Percentiles rank a stretch among this genome's conserved stretches.
These are phyloP conservation scores for Xiphophorus hellerii DNA, from an alignment of 2,113 vertebrate genomes.

Conservation along the genomic window DNA sequence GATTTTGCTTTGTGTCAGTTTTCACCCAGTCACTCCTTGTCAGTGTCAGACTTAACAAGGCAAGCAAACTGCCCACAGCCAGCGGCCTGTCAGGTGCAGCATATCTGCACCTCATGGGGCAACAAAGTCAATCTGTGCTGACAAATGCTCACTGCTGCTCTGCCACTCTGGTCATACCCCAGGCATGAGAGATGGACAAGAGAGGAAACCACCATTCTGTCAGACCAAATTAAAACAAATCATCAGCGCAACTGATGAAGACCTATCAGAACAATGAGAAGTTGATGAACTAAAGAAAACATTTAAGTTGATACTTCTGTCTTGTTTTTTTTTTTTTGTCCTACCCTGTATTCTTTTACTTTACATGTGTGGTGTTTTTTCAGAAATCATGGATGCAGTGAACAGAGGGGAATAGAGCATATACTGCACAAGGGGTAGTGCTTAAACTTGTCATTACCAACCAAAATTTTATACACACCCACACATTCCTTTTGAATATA, in stretches of 20 bases:
- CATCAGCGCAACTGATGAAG: conserved; percentile 35
- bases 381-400: not conserved
- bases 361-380: not conserved
- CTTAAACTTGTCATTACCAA: not conserved
- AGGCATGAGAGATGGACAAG: conserved; percentile 36
- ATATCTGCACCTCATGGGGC: conserved; percentile 70
- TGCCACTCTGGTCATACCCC: conserved; percentile 47
- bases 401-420: not conserved
- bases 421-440: not conserved
- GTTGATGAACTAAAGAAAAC: conserved; percentile 34
- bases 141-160: conserved; percentile 62
- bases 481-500: not conserved
- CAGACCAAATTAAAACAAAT: conserved; percentile 49
- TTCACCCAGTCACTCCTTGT: conserved; percentile 62
- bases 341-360: not conserved
- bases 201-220: conserved; percentile 30
- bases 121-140: conserved; percentile 70
- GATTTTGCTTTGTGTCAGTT: conserved; percentile 64
- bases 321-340: not conserved
- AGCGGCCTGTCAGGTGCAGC: conserved; percentile 72
- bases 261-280: conserved; percentile 27
- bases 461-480: not conserved
- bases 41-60: conserved; percentile 73
- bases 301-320: conserved; percentile 20
- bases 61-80: conserved; percentile 59